phyloP scores from a whole-genome alignment of 2,113 vertebrate genomes.

The Lepus americanus region DNA sequence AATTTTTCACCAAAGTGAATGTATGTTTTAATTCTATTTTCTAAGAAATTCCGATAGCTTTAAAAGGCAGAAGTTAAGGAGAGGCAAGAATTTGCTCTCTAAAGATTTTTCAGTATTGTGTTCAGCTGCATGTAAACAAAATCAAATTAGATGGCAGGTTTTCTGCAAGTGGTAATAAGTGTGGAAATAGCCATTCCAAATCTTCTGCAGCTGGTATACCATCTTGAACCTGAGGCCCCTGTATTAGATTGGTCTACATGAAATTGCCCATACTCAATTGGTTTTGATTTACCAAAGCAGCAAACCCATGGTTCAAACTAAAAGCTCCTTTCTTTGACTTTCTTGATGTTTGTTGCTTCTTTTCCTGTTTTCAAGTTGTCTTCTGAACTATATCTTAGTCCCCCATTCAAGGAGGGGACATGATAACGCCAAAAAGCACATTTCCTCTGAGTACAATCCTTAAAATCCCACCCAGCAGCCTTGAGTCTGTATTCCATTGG shows the following conservation, averaged over 20 bases:
- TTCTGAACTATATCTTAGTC: background rate
- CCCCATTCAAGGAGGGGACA: background rate
- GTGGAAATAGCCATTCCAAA: background rate
- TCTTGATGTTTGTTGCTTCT: background rate
- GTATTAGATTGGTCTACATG: background rate
- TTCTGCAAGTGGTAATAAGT: background rate
- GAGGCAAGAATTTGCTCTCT: background rate
- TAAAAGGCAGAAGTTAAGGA: background rate
- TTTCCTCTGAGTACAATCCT: background rate
- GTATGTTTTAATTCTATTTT: too few species aligned
- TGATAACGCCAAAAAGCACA: background rate
- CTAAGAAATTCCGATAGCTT: background rate
- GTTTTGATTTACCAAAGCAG: constrained; percentile 28
- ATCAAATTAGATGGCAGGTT: background rate
- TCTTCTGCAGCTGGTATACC: background rate
- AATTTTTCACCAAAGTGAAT: too few species aligned
- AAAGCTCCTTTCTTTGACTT: background rate
- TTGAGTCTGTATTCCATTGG: background rate
- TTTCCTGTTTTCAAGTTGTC: background rate
- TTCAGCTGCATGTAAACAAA: constrained; percentile 53
- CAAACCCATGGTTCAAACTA: background rate
- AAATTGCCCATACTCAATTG: background rate
- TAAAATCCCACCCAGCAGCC: background rate
- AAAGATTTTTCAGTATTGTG: background rate
- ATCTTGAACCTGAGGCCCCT: constrained; percentile 3